Evolutionary conservation across 2,888 invertebrate species (phyloP).

Genomic region (Protophormia terraenovae): DNA sequence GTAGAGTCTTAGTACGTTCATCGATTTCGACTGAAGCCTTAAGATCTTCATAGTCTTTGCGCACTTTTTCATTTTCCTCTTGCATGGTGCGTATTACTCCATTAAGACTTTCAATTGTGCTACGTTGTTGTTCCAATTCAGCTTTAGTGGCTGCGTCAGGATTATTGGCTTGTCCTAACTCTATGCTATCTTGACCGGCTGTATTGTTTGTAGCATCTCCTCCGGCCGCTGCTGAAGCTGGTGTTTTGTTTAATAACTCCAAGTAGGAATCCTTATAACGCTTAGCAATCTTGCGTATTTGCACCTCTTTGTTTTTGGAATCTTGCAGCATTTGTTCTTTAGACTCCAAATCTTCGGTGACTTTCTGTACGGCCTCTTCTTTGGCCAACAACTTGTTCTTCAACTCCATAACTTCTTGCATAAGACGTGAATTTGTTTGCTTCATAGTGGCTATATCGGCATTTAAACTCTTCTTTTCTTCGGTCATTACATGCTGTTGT

Average conservation of each 20-base stretch:
- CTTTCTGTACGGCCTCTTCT: constrained; percentile 84
- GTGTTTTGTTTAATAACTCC: constrained; percentile 86
- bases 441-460: constrained; percentile 85
- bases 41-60: constrained; percentile 85
- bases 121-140: constrained; percentile 81
- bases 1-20: constrained; percentile 85
- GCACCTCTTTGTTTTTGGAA: constrained; percentile 86
- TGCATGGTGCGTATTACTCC: constrained; percentile 80
- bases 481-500: constrained; percentile 84
- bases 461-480: constrained; percentile 85
- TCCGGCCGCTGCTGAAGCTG: constrained; percentile 84
- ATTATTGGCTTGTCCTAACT: constrained; percentile 77
- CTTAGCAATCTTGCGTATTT: constrained; percentile 93
- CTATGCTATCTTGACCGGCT: constrained; percentile 80
- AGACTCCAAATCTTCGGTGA: constrained; percentile 85
- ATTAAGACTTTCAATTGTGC: constrained; percentile 80
- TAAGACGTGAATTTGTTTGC: constrained; percentile 83
- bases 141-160: constrained; percentile 75
- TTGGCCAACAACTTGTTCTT: constrained; percentile 84
- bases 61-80: constrained; percentile 83
- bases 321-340: constrained; percentile 87
- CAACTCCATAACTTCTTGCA: constrained; percentile 85
- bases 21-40: constrained; percentile 87
- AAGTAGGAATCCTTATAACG: constrained; percentile 94
- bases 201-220: constrained; percentile 81